Base-by-base conservation (phyloP, 2,797 vertebrate genomes). In the Cheracebus regulus region DNA sequence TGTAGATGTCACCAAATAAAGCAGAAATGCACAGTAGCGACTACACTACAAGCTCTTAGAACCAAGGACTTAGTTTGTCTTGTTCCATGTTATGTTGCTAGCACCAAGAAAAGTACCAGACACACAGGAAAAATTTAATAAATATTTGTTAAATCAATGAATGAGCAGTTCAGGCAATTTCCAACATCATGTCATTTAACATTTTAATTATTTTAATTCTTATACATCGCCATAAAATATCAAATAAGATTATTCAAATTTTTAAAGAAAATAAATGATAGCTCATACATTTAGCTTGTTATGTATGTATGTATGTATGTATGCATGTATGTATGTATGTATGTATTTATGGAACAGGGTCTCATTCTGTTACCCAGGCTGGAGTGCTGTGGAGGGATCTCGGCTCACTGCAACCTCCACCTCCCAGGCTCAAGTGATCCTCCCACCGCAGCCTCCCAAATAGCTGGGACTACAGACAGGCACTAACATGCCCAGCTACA, bases 201-300 rank as follows among this genome's bases (percentile, higher is more conserved):
- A 84, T 88, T 75, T 96, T 41, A 90, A 70, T 94, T 86, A 89
- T 55, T 87, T 93, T 95, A 91, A 87, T 81, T 46, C 46, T 73
- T 95, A 67, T 44, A 57, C 22, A 82, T 75, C 81, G 44, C 30
- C 26, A 88, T 30, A 55, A 93, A 88, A 48, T 48, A 67, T 39
- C 50, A 95, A 93, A 70, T 85, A 17, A 91, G 33, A 88, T 36
- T 57, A 78, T 10, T 58, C 78, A 95, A 26, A 36, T 75, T 11
- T 61, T 89, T 70, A 90, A 90, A 87, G 57, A 85, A 88, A 91
- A 90, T 39, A 95, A 84, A 50, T 36, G 36, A 72, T 61, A 80
- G n/a, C 52, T 88, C 41, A 88, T 48, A 96, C 67, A 84, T 28
- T 82, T 86, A 79, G 44, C 72, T 2, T 57, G 4, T 58, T 10